phyloP scores from a whole-genome alignment of 2,113 vertebrate genomes.

The Melanerpes formicivorus region DNA sequence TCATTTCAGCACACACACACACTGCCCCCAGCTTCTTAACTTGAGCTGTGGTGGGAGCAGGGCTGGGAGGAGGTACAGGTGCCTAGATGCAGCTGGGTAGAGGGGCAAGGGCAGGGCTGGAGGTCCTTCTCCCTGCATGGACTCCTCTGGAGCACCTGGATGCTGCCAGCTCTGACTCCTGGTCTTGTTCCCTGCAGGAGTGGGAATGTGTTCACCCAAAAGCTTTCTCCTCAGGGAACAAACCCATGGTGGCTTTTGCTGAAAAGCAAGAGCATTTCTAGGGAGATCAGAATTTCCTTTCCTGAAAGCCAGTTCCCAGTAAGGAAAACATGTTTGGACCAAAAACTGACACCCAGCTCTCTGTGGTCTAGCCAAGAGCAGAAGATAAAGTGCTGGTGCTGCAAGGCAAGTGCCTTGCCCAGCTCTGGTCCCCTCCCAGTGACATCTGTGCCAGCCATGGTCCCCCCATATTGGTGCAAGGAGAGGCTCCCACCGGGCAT shows the following conservation, averaged over 20 bases:
- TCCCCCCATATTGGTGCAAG: fast-evolving
- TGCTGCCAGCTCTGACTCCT: background rate
- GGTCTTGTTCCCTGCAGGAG: fast-evolving
- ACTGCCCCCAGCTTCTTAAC: fast-evolving
- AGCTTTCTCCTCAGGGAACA: background rate
- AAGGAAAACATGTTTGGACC: background rate
- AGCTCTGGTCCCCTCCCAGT: fast-evolving
- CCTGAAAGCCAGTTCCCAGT: background rate
- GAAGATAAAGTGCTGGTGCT: fast-evolving
- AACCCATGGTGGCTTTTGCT: fast-evolving
- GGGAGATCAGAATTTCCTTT: background rate
- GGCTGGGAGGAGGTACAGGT: background rate
- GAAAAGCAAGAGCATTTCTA: background rate
- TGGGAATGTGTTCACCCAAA: background rate
- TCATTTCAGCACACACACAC: background rate
- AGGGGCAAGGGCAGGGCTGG: background rate
- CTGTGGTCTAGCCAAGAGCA: background rate
- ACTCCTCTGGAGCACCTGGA: background rate
- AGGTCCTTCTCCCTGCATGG: fast-evolving
- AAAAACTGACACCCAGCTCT: background rate
- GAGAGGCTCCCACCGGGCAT: background rate
- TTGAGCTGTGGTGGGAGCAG: background rate
- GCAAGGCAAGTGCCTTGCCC: fast-evolving
- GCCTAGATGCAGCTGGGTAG: fast-evolving
- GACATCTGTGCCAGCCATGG: fast-evolving